Evolutionary conservation across 1,140 invertebrate genomes (phyloP), one percentile per base, ranked within the genome.

Genomic region (Drosophila quadrilineata): DNA sequence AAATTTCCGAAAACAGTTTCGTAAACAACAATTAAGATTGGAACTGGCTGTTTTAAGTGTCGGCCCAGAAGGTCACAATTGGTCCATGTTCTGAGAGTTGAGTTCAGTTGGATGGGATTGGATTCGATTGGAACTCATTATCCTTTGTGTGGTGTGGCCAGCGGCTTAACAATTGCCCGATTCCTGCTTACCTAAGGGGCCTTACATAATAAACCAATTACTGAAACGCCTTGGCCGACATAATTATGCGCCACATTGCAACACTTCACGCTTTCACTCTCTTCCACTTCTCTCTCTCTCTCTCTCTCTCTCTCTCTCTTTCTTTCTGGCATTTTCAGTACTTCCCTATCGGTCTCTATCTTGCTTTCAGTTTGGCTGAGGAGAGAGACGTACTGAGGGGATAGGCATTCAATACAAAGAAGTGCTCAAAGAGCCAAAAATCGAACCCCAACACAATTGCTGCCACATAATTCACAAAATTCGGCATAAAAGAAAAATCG

Each of bases 151-250:
- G 29, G 9, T 43, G n/a, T n/a, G 36, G 6, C 35, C 36, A 29
- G 24, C 3, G 12, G 12, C 14, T 29, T 49, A 57, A 74, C 53
- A 72, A 62, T 65, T 64, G 49, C 36, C 53, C 64, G 60, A 65
- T 38, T 60, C 31, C 22, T 46, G 56, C 41, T 63, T 54, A 72
- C 68, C 74, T 58, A 56, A 67, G 57, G 45, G 65, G 33, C 41
- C 56, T 84, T 73, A 58, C 72, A 70, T 77, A 82, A 82, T 74
- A 82, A 82, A 82, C 76, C 80, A 82, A 82, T 82, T 82, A 82
- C 56, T 50, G 64, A 26, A 24, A 45, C 56, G 56, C 54, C 35
- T 64, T 48, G 54, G 45, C 69, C 63, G 50, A 73, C 59, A 73
- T 82, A 84, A 82, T 84, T 82, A 82, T 77, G 65, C 62, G 62